Percentiles rank a stretch among this genome's conserved stretches.
Evolutionary conservation across 2,797 vertebrate species (phyloP).

Genomic region (Melanotaenia maccullochi): DNA sequence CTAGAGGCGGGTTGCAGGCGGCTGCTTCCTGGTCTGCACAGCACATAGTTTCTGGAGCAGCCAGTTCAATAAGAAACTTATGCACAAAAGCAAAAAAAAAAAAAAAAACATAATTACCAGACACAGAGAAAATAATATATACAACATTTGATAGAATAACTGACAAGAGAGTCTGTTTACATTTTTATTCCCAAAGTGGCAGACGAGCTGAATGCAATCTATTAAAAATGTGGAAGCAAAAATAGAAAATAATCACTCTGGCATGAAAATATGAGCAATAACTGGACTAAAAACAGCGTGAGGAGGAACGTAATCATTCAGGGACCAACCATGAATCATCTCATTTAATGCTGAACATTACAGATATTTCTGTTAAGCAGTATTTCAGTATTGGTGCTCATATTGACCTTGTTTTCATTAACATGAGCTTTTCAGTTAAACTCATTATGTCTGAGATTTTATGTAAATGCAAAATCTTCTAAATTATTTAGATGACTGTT

Average conservation of each 20-base stretch:
- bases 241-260: constrained; percentile 17
- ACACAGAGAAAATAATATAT: background rate
- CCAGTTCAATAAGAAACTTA: background rate
- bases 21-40: background rate
- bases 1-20: background rate
- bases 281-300: constrained; percentile 12
- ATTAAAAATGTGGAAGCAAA: constrained; percentile 6
- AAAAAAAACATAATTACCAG: background rate
- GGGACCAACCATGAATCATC: constrained; percentile 8
- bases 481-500: background rate
- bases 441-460: background rate
- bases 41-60: background rate
- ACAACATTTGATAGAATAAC: background rate
- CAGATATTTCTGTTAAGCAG: background rate
- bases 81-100: background rate
- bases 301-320: constrained; percentile 6
- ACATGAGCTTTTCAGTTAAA: constrained; percentile 12
- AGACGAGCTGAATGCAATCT: background rate
- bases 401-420: background rate
- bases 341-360: background rate
- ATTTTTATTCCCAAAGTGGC: background rate
- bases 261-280: constrained; percentile 14
- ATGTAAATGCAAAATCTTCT: background rate
- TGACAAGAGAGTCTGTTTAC: background rate
- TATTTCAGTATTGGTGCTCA: background rate